These are phyloP conservation scores for Amphimallon solstitiale DNA, from an alignment of 2,888 invertebrate species.

Conservation along the genomic window DNA sequence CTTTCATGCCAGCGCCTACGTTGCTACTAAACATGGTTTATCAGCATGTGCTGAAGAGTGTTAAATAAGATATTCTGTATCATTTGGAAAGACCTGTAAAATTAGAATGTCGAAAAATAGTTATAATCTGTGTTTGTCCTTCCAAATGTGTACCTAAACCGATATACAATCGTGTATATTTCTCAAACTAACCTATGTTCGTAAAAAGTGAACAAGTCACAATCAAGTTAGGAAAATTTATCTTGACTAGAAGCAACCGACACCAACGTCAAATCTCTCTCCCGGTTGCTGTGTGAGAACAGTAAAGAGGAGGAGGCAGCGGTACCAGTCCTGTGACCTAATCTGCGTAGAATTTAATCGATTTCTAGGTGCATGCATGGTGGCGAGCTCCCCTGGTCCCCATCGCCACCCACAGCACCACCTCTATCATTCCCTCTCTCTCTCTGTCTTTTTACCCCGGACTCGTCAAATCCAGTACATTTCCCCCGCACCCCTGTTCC, in stretches of 20 bases:
- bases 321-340: slow-evolving; percentile 38
- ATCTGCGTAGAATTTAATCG: slow-evolving; percentile 45
- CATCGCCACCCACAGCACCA: slow-evolving; percentile 57
- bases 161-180: too few relatives aligned
- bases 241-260: not conserved
- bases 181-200: too few relatives aligned
- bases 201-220: not conserved
- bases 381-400: slow-evolving; percentile 63
- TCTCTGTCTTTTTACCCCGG: slow-evolving; percentile 32
- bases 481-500: slow-evolving; percentile 50
- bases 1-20: too few relatives aligned
- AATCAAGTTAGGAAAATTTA: not conserved
- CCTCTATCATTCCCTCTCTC: slow-evolving; percentile 43
- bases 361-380: slow-evolving; percentile 45
- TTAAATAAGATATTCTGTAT: too few relatives aligned
- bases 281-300: slow-evolving; percentile 26
- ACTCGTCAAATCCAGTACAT: slow-evolving; percentile 46
- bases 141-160: too few relatives aligned
- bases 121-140: too few relatives aligned
- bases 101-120: too few relatives aligned
- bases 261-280: slow-evolving; percentile 8
- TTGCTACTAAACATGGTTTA: too few relatives aligned
- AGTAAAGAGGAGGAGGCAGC: slow-evolving; percentile 30
- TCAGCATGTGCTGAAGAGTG: too few relatives aligned
- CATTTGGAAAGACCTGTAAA: too few relatives aligned